Evolutionary conservation across 2,888 invertebrate genomes (phyloP).

Genomic region (Ctenicera cuprea): DNA sequence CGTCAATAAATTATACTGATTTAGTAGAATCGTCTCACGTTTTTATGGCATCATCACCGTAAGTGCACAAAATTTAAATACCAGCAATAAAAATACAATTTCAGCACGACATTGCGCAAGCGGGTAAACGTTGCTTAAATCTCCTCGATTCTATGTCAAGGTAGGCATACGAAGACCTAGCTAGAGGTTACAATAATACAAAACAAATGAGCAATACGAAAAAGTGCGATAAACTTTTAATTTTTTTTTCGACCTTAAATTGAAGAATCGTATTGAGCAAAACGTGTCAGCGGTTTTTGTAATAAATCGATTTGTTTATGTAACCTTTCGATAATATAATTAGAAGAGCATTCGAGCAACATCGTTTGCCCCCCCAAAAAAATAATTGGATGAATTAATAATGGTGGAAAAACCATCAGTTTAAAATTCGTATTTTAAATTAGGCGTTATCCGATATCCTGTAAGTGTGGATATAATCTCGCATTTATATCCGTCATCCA

Average conservation of each 20-base stretch:
- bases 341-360: background rate
- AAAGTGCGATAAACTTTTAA: background rate
- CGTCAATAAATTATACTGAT: conserved; percentile 6
- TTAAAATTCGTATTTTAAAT: too few species aligned
- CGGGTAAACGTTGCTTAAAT: conserved; percentile 1
- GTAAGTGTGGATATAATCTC: too few species aligned
- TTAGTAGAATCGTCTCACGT: conserved; percentile 1
- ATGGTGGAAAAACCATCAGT: too few species aligned
- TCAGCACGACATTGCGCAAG: background rate
- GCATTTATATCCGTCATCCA: too few species aligned
- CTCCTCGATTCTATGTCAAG: conserved; percentile 12
- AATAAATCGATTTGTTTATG: background rate
- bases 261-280: background rate
- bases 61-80: conserved; percentile 19
- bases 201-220: background rate
- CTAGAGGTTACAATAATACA: conserved; percentile 6
- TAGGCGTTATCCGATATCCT: too few species aligned
- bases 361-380: background rate
- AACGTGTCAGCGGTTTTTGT: conserved; percentile 5
- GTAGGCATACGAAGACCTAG: conserved; percentile 20
- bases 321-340: conserved; percentile 1
- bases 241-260: conserved; percentile 2
- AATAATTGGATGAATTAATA: background rate
- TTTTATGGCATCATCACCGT: background rate
- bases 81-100: conserved; percentile 14